Base-by-base conservation (phyloP, 2,113 vertebrate genomes). In the Cynopterus brachyotis region DNA sequence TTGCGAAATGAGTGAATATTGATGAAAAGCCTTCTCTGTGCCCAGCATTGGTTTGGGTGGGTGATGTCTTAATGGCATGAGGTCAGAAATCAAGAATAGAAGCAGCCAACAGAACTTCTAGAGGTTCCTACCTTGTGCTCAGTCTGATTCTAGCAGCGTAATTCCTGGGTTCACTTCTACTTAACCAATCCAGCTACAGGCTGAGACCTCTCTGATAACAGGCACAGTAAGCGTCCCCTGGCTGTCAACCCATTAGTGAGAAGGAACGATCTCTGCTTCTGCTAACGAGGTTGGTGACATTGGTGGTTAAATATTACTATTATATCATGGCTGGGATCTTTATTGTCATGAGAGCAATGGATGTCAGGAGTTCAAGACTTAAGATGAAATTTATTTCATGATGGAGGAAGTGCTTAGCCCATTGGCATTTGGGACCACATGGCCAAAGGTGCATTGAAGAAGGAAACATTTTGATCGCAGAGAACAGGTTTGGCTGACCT, bases 271-370 rank as follows among this genome's bases (percentile, higher is more conserved):
- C 79, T 97, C 76, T 35, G 75, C 53, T 96, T 82, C 96, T 94
- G 95, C 94, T 96, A 11, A 96, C 96, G 97, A 91, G 94, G 70
- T 85, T 35, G 91, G 91, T 37, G 12, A 9, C 55, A 10, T 2
- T 53, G 66, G 95, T 9, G 97, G 96, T 98, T 97, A 97, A 97
- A 96, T 95, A 96, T 95, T 94, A 94, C 89, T 97, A 76, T 98
- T 95, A n/a, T 78, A 80, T 98, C 97, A 96, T 85, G 91, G 60
- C 94, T 95, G 97, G 91, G 9, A 12, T 96, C 94, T 98, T 98
- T 97, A 95, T 96, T 97, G 98, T 96, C 97, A 26, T 45, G 82
- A 96, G 97, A 98, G 96, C 80, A 81, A 64, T 2, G 82, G 37
- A 81, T 95, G 95, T 95, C 96, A 45, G 85, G 3, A 94, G 97